Base-by-base conservation (phyloP, 2,888 invertebrate species). In the Arctia plantaginis region DNA sequence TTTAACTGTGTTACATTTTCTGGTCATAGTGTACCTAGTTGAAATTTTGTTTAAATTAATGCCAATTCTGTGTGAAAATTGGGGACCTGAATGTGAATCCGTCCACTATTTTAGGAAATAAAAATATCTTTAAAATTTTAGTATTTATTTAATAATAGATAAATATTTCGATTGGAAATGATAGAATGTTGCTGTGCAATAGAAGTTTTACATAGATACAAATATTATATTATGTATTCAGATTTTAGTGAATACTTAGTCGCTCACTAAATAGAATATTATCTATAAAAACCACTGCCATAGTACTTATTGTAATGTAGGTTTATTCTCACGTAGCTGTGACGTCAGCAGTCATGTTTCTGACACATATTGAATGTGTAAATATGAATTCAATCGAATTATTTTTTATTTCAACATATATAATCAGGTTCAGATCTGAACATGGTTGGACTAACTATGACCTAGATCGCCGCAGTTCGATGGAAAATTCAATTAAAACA, bases 1-100 rank as follows among this genome's bases (percentile, higher is more conserved):
- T 74, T 66, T 30, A 62, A 67, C 82, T 76, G 81, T 86, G 82
- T 80, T 80, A 80, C 74, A 33, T 70, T 79, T 69, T 84, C 83
- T 87, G 85, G 87, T 86, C 83, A 81, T 75, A 74, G 69, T 78
- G 3, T 65, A n/a, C n/a, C n/a, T n/a, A 64, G 71, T 83, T 81
- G 66, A 30, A 70, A 74, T 66, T 74, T 74, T 78, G 66, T 76
- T 77, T 62, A 41, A 74, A 76, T 69, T 64, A 12, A 62, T 67
- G 76, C 76, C 33, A 74, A 44, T 68, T 78, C 76, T 69, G 35
- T 4, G 35, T 33, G 20, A 8, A 23, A 67, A 67, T 33, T 47
- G n/a, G n/a, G n/a, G n/a, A n/a, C n/a, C n/a, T 20, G 44, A 23
- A 67, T 4, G 30, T 69, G 75, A 74, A 55, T 78, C 83, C 76